phyloP scores from a whole-genome alignment of 2,888 invertebrate genomes.

The Tiphia femorata region DNA sequence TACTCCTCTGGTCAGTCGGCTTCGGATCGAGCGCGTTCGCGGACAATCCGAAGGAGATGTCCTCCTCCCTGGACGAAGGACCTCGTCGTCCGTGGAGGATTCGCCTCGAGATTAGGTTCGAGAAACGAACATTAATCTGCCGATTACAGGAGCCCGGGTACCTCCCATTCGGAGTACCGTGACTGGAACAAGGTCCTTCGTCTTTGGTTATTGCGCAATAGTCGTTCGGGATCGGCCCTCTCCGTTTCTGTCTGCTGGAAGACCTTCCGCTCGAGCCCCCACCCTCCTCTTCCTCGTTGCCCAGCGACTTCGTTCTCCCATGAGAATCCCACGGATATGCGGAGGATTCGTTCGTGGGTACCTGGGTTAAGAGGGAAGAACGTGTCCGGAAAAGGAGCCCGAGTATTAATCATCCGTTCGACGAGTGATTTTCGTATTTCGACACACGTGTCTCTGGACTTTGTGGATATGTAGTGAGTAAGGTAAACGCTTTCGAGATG shows the following conservation, averaged over 20 bases:
- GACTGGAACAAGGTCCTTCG: constrained; percentile 58
- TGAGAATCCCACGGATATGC: too few relatives aligned
- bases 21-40: constrained; percentile 12
- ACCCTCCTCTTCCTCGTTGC: neutral
- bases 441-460: too few relatives aligned
- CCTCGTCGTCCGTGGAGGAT: constrained; percentile 39
- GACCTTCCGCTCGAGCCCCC: neutral
- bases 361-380: too few relatives aligned
- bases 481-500: too few relatives aligned
- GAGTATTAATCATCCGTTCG: too few relatives aligned
- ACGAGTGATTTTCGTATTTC: too few relatives aligned
- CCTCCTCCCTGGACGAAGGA: constrained; percentile 9
- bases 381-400: too few relatives aligned
- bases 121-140: constrained; percentile 65
- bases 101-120: constrained; percentile 47
- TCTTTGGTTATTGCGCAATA: constrained; percentile 61
- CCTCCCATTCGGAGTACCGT: constrained; percentile 65
- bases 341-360: too few relatives aligned
- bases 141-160: constrained; percentile 65
- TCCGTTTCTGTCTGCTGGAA: constrained; percentile 7
- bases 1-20: constrained; percentile 12
- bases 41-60: constrained; percentile 30
- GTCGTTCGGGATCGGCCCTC: constrained; percentile 45
- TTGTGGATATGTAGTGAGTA: too few relatives aligned
- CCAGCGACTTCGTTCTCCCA: neutral